These are phyloP conservation scores for Anseranas semipalmata DNA, from an alignment of 2,113 vertebrate species.

Conservation along the genomic window DNA sequence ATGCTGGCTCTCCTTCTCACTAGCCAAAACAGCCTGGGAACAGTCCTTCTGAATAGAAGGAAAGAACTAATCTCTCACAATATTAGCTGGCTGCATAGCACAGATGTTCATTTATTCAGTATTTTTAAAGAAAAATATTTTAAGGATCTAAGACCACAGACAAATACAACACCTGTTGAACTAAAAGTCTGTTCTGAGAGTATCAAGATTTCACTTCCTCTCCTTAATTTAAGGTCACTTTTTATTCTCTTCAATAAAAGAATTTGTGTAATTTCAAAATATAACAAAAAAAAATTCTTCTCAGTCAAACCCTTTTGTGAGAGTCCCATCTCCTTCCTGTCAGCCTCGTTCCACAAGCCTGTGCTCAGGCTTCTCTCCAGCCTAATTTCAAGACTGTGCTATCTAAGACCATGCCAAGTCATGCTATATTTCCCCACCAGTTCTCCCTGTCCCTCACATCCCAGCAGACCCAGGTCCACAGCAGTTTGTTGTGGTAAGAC, in stretches of 20 bases:
- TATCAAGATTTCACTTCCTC: background rate
- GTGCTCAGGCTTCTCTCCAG: background rate
- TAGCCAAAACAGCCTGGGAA: constrained; percentile 42
- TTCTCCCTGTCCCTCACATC: background rate
- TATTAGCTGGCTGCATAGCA: constrained; percentile 26
- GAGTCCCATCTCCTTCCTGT: background rate
- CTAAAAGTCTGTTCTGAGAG: background rate
- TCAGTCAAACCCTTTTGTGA: background rate
- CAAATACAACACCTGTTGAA: background rate
- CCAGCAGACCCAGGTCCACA: background rate
- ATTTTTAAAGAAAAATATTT: constrained; percentile 46
- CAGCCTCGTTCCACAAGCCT: background rate
- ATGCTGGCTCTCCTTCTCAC: constrained; percentile 29
- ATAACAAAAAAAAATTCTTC: background rate
- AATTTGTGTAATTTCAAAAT: background rate
- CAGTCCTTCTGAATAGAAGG: constrained; percentile 38
- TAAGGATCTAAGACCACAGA: background rate
- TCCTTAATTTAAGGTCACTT: background rate
- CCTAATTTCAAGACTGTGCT: background rate
- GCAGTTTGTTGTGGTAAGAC: accelerated
- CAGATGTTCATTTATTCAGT: constrained; percentile 8
- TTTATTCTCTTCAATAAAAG: background rate
- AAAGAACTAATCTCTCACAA: constrained; percentile 53
- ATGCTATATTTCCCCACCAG: background rate
- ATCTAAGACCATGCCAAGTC: background rate